A percentile compares a stretch with the other conserved stretches of the same genome.
Evolutionary conservation across 2,797 vertebrate genomes (phyloP).

Genomic region (Echiichthys vipera): DNA sequence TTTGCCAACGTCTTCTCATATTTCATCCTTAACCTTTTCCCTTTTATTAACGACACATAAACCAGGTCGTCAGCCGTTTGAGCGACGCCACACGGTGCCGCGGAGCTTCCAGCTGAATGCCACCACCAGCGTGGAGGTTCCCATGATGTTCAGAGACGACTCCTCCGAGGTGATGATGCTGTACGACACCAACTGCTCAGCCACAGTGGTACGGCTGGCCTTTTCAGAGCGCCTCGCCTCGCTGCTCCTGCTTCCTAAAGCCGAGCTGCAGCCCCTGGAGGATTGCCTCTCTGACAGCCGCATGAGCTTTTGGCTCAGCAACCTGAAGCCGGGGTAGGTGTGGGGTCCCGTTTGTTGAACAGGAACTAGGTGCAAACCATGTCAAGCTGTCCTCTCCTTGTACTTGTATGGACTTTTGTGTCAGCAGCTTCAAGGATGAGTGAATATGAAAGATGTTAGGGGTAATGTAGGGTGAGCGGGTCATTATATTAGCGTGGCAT

Average conservation of each 20-base stretch:
- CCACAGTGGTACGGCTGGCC: constrained; percentile 23
- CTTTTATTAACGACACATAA: constrained; percentile 18
- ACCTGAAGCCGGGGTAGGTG: constrained; percentile 38
- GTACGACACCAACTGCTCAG: constrained; percentile 45
- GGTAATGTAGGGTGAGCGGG: no score
- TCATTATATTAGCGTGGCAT: no score
- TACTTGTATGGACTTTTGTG: background rate
- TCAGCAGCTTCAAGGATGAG: background rate
- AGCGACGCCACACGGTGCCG: constrained; percentile 27
- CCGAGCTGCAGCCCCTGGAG: constrained; percentile 38
- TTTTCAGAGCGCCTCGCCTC: constrained; percentile 21
- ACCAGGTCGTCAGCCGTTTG: constrained; percentile 42
- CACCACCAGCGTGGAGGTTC: constrained; percentile 27
- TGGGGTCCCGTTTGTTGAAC: background rate
- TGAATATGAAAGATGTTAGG: background rate
- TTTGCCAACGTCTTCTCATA: constrained; percentile 6
- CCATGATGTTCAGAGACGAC: constrained; percentile 49
- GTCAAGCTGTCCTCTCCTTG: background rate
- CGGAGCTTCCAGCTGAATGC: constrained; percentile 34
- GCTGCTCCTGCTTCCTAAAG: constrained; percentile 41
- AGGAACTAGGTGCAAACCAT: background rate
- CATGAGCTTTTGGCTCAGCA: constrained; percentile 45
- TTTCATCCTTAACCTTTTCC: constrained; percentile 12
- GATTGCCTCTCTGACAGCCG: constrained; percentile 24
- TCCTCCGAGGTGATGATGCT: constrained; percentile 40